These are phyloP conservation scores for Hirtodrosophila trivittata DNA, from an alignment of 2,888 invertebrate species.

Conservation along the genomic window DNA sequence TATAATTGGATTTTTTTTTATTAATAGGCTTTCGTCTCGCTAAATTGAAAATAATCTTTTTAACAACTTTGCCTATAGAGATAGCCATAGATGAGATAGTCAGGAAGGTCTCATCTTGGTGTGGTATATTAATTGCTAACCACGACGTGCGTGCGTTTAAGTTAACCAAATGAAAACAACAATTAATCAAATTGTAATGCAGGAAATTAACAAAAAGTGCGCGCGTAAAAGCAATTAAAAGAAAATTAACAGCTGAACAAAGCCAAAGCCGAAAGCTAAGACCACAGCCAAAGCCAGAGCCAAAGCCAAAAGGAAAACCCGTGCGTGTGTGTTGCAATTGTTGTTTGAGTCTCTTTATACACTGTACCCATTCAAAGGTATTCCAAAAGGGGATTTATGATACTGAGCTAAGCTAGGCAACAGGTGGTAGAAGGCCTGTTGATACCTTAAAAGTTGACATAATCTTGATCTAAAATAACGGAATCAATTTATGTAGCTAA, in stretches of 20 bases:
- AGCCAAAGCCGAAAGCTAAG: conserved; percentile 29
- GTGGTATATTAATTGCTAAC: conserved; percentile 13
- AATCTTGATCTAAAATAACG: too few species aligned
- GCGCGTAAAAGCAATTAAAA: conserved; percentile 58
- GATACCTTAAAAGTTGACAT: too few species aligned
- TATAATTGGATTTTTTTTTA: not conserved
- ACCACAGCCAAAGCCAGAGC: conserved; percentile 33
- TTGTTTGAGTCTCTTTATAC: conserved; percentile 1
- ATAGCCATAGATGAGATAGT: not conserved
- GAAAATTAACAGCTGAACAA: conserved; percentile 52
- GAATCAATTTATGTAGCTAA: too few species aligned
- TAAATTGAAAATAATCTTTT: too few species aligned
- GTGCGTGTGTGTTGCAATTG: conserved; percentile 22
- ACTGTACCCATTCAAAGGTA: too few species aligned
- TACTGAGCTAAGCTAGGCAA: too few species aligned
- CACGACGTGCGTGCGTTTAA: conserved; percentile 28
- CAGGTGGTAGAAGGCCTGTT: too few species aligned
- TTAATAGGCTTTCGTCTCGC: too few species aligned
- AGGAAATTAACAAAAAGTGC: conserved; percentile 54
- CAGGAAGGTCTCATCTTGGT: not conserved
- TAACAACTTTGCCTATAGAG: too few species aligned
- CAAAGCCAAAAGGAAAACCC: conserved; percentile 35
- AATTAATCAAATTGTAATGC: conserved; percentile 51
- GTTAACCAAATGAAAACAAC: conserved; percentile 28
- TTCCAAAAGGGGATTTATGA: not conserved